Conservation (phyloP, 2,888 invertebrate species). For the Epinotia bilunana region DNA sequence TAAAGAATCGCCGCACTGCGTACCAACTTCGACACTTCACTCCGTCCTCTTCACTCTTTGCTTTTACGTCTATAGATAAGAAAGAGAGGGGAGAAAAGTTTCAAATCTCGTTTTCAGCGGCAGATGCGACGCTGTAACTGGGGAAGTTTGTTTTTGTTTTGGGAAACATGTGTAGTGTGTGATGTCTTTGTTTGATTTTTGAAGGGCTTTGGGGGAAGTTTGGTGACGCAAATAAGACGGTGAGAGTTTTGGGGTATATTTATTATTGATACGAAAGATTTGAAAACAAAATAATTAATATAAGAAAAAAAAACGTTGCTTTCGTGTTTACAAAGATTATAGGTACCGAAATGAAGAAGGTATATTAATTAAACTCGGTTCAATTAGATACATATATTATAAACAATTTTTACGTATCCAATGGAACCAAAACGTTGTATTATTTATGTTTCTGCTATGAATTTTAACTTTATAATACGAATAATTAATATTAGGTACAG, state of each 20-base stretch:
- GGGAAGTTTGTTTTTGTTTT: slow-evolving; percentile 2
- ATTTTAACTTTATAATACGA: too few relatives aligned
- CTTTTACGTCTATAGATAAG: neutral
- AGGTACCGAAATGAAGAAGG: too few relatives aligned
- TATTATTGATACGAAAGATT: too few relatives aligned
- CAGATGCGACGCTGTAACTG: slow-evolving; percentile 14
- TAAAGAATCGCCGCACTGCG: neutral
- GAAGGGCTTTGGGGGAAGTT: slow-evolving; percentile 5
- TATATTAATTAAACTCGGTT: too few relatives aligned
- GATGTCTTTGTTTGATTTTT: slow-evolving; percentile 15
- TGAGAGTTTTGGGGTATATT: neutral
- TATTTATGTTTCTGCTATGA: too few relatives aligned
- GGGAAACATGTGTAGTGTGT: slow-evolving; percentile 17
- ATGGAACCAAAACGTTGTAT: too few relatives aligned
- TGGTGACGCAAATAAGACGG: neutral
- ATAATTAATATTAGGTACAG: too few relatives aligned
- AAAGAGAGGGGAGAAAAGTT: slow-evolving; percentile 14
- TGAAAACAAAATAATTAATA: too few relatives aligned
- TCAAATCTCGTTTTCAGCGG: neutral
- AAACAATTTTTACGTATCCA: too few relatives aligned
- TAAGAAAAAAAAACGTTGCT: too few relatives aligned
- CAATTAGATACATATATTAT: too few relatives aligned
- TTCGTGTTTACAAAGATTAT: too few relatives aligned
- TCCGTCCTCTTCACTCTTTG: neutral
- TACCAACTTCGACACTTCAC: neutral